These are phyloP conservation scores for Phragmatobia fuliginosa DNA, from an alignment of 2,888 invertebrate genomes.

Conservation along the genomic window DNA sequence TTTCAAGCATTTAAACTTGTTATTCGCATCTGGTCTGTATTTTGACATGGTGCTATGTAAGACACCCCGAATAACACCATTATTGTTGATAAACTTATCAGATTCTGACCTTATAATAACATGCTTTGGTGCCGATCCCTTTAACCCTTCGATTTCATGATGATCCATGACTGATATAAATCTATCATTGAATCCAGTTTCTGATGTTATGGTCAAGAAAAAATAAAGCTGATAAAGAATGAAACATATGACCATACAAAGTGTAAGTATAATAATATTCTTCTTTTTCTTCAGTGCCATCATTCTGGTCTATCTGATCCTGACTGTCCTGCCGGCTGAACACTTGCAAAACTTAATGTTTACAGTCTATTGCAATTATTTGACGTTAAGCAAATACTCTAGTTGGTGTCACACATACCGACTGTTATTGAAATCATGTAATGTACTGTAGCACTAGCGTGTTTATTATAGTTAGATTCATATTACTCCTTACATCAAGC, in stretches of 20 bases:
- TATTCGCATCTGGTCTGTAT: slow-evolving; percentile 73
- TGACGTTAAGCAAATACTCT: background rate
- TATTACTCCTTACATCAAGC: background rate
- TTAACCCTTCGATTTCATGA: slow-evolving; percentile 55
- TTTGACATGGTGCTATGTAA: slow-evolving; percentile 67
- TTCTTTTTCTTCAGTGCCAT: slow-evolving; percentile 78
- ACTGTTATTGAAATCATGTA: background rate
- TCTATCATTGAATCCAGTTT: slow-evolving; percentile 57
- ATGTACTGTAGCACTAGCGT: too few relatives aligned
- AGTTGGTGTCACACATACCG: background rate
- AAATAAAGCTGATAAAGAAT: slow-evolving; percentile 81
- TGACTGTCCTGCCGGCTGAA: background rate
- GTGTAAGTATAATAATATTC: slow-evolving; percentile 71
- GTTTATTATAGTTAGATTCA: background rate
- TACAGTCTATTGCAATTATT: background rate
- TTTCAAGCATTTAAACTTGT: slow-evolving; percentile 78
- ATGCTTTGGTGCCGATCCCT: slow-evolving; percentile 7
- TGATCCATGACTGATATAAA: slow-evolving; percentile 66
- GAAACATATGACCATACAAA: slow-evolving; percentile 71
- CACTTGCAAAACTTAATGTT: background rate
- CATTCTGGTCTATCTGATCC: slow-evolving; percentile 10
- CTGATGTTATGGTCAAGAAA: slow-evolving; percentile 73
- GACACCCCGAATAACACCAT: slow-evolving; percentile 78
- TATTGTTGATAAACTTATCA: slow-evolving; percentile 74
- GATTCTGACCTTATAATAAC: slow-evolving; percentile 64